phyloP scores from a whole-genome alignment of 2,113 vertebrate genomes.

The Megatriorchis doriae region DNA sequence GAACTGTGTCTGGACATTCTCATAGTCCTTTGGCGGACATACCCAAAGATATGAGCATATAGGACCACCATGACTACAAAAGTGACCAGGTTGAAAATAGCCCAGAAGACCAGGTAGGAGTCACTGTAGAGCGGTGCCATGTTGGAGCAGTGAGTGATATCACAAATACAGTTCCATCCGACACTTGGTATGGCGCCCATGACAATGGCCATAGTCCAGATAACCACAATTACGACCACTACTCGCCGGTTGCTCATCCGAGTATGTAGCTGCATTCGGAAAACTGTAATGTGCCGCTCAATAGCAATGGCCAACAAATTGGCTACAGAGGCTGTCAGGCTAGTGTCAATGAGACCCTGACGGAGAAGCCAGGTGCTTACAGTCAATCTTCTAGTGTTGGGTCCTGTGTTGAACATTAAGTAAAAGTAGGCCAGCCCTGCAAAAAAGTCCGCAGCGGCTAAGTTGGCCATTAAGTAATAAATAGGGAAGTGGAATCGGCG shows the following conservation, averaged over 20 bases:
- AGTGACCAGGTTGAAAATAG: conserved; percentile 96
- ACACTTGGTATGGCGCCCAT: conserved; percentile 97
- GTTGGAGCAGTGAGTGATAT: conserved; percentile 88
- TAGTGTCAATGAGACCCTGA: conserved; percentile 97
- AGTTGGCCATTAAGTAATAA: conserved; percentile 99
- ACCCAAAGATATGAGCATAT: conserved; percentile 98
- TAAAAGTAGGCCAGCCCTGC: conserved; percentile 99
- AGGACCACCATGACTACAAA: conserved; percentile 98
- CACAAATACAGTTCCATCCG: conserved; percentile 99
- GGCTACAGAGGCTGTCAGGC: conserved; percentile 94
- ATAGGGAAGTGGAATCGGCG: conserved; percentile 98
- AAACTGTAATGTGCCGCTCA: conserved; percentile 97
- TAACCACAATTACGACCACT: conserved; percentile 96
- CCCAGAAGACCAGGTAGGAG: conserved; percentile 98
- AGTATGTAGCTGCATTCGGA: conserved; percentile 98
- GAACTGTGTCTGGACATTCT: conserved; percentile 98
- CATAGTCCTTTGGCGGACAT: conserved; percentile 98
- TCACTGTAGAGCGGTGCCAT: conserved; percentile 99
- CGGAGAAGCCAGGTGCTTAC: conserved; percentile 96
- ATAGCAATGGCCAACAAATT: conserved; percentile 96
- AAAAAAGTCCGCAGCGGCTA: conserved; percentile 98
- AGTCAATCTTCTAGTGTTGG: conserved; percentile 91
- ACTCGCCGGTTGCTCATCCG: conserved; percentile 97
- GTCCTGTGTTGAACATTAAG: conserved; percentile 99
- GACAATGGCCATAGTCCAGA: conserved; percentile 98